A percentile compares a stretch with the other conserved stretches of the same genome.
These are phyloP conservation scores for Paradisaea rubra DNA, from an alignment of 2,113 vertebrate genomes.

Conservation along the genomic window DNA sequence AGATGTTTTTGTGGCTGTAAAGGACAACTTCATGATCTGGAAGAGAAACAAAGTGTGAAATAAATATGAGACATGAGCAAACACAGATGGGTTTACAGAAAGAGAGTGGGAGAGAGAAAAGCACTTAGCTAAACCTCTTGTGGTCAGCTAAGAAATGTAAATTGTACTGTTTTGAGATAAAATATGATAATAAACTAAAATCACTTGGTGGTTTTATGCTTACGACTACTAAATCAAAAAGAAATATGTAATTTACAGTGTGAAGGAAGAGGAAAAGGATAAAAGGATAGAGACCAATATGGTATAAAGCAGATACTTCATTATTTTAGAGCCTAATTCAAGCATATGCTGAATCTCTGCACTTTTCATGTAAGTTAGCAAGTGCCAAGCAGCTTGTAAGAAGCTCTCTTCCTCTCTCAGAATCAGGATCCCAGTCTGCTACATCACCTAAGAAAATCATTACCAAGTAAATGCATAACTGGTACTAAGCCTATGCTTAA, in stretches of 20 bases:
- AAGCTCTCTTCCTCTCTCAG: background rate
- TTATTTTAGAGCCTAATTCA: background rate
- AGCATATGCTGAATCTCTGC: background rate
- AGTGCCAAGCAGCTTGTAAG: background rate
- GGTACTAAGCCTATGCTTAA: background rate
- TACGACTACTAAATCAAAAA: background rate
- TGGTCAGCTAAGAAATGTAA: constrained; percentile 16
- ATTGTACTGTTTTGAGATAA: background rate
- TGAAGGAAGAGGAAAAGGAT: background rate
- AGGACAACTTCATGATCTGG: background rate
- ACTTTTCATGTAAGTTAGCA: background rate
- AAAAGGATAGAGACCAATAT: background rate
- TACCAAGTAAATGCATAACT: background rate
- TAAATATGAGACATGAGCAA: background rate
- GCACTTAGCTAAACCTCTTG: constrained; percentile 30
- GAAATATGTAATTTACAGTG: background rate
- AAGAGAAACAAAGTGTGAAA: constrained; percentile 10
- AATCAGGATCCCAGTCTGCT: background rate
- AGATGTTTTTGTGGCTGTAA: background rate
- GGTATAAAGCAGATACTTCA: background rate
- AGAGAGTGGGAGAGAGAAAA: background rate
- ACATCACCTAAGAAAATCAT: background rate
- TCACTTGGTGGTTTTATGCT: background rate
- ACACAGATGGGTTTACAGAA: constrained; percentile 18
- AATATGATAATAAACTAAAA: background rate